Evolutionary conservation across 2,888 invertebrate species (phyloP).

Genomic region (Apantesis nais): DNA sequence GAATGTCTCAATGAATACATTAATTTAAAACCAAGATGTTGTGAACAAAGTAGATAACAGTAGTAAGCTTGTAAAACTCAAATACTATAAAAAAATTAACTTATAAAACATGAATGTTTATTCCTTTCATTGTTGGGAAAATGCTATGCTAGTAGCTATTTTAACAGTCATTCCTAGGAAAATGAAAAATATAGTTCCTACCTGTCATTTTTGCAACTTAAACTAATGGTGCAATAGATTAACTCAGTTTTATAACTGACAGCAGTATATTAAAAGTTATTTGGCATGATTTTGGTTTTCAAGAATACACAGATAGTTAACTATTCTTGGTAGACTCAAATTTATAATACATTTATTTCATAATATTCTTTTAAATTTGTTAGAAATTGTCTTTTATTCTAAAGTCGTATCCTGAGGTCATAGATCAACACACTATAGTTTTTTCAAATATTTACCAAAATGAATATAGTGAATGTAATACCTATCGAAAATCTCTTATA

Average conservation of each 20-base stretch:
- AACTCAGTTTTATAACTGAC: background rate
- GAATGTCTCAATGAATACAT: background rate
- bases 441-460: too few relatives aligned
- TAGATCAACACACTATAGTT: too few relatives aligned
- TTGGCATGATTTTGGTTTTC: background rate
- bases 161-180: background rate
- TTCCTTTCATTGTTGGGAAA: background rate
- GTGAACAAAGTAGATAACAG: background rate
- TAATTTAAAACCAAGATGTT: background rate
- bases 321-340: too few relatives aligned
- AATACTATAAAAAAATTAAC: background rate
- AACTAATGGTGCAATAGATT: background rate
- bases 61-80: background rate
- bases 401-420: too few relatives aligned
- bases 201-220: background rate
- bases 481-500: too few relatives aligned
- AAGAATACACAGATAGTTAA: background rate
- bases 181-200: background rate
- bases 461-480: too few relatives aligned
- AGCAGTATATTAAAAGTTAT: background rate
- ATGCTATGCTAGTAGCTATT: background rate
- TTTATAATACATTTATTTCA: too few relatives aligned
- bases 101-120: too few relatives aligned
- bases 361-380: too few relatives aligned
- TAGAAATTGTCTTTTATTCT: too few relatives aligned